Evolutionary conservation across 1,140 invertebrate genomes (phyloP), one percentile per base, ranked within the genome.

Genomic region (Leptonema lineaticorne): DNA sequence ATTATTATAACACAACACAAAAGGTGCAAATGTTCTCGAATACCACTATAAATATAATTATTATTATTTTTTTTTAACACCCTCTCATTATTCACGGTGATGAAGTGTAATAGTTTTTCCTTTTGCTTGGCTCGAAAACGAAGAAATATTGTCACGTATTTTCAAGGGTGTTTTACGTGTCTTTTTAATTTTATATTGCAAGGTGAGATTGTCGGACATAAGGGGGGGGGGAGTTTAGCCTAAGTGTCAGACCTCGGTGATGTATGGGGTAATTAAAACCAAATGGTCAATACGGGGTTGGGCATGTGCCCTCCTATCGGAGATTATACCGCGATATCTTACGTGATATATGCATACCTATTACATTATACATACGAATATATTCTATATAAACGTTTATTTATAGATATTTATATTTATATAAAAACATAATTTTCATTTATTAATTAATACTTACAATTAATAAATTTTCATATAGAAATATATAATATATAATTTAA

Each of bases 191-290:
- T 11, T 53, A 24, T 41, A 16, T 41, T 41, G 37, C 37, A 16
- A 41, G 37, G 37, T 41, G 37, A 30, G 28, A 26, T 27, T 16
- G 18, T n/a, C n/a, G n/a, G n/a, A n/a, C 27, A 62, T 41, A 27
- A 37, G 59, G 59, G 59, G n/a, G n/a, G n/a, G n/a, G n/a, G n/a
- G n/a, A n/a, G n/a, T n/a, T n/a, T 37, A 62, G 29, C n/a, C 8
- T 20, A 11, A 22, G 59, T 62, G 59, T 62, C 59, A 62, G 33
- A 6, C 33, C 28, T 11, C 3, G 14, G 33, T 62, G 59, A 62
- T 62, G 59, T 62, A 62, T 62, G 59, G 59, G 33, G 33, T 45
- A 62, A 62, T 62, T 62, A 62, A 62, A 41, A 8, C 57, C 57
- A 30, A 59, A 37, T 20, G 57, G 57, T 59, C 57, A 59, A 59